phyloP scores from a whole-genome alignment of 2,113 vertebrate species.

The Nycticryphes semicollaris region DNA sequence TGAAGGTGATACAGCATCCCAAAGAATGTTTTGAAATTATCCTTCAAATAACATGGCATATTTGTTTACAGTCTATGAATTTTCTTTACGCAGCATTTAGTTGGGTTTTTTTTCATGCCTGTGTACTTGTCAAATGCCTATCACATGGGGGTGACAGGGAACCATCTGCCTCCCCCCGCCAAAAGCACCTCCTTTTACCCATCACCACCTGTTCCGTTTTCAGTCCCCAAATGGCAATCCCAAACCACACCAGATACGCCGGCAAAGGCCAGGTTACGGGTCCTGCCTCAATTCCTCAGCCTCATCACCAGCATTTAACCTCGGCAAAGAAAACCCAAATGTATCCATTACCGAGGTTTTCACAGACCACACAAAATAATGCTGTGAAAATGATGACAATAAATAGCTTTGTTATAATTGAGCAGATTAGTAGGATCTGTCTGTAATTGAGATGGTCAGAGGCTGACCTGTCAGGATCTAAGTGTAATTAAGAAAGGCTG shows the following conservation, averaged over 20 bases:
- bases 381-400: fast-evolving
- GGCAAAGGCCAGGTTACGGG: not conserved
- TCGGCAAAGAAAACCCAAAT: not conserved
- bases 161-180: conserved; percentile 35
- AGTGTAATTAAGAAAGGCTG: not conserved
- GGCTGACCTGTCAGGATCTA: not conserved
- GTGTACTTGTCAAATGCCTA: not conserved
- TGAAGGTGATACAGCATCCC: not conserved
- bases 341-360: not conserved
- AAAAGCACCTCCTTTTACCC: not conserved
- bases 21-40: not conserved
- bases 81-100: not conserved
- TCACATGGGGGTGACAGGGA: conserved; percentile 26
- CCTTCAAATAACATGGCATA: not conserved
- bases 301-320: not conserved
- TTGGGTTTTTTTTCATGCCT: not conserved
- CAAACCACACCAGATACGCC: not conserved
- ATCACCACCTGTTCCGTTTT: conserved; percentile 37
- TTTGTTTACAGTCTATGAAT: conserved; percentile 30
- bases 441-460: fast-evolving
- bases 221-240: not conserved
- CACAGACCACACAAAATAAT: not conserved
- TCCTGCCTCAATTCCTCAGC: not conserved
- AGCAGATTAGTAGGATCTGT: not conserved
- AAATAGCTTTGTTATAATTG: not conserved